These are phyloP conservation scores for Helleia helle DNA, from an alignment of 2,888 invertebrate species.

Conservation along the genomic window DNA sequence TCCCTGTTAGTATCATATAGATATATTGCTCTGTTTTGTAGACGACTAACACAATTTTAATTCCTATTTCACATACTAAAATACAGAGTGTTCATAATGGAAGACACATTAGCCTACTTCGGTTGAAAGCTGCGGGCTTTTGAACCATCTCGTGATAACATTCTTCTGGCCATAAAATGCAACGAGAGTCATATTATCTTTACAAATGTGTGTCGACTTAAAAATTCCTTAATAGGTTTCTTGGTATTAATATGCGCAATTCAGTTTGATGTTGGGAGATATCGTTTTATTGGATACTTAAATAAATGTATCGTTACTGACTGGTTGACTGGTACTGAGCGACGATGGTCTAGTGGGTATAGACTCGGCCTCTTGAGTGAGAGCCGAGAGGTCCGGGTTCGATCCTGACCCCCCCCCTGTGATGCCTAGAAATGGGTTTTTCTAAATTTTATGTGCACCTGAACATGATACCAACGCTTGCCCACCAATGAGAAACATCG, in stretches of 20 bases:
- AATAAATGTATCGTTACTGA: too few species aligned
- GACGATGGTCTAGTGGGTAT: too few species aligned
- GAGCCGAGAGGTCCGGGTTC: too few species aligned
- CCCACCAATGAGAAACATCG: too few species aligned
- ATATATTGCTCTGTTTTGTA: too few species aligned
- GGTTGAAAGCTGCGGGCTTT: conserved; percentile 61
- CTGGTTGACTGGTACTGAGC: too few species aligned
- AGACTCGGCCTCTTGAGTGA: too few species aligned
- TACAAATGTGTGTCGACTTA: conserved; percentile 8
- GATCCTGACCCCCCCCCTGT: too few species aligned
- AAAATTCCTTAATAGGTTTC: conserved; percentile 1
- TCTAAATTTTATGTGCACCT: too few species aligned
- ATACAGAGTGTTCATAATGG: conserved; percentile 53
- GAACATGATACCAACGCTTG: too few species aligned
- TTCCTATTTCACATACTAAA: conserved; percentile 46
- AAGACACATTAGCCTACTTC: conserved; percentile 64
- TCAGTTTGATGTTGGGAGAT: not conserved
- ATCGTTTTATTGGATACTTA: not conserved
- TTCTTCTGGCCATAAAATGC: conserved; percentile 15
- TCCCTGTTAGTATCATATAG: too few species aligned
- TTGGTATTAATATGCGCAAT: not conserved
- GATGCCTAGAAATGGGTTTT: too few species aligned
- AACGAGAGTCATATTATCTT: not conserved
- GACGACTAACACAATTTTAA: conserved; percentile 34
- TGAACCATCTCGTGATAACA: conserved; percentile 46